Conservation (phyloP, 2,797 vertebrate species). For the Sebastes matsubarae region DNA sequence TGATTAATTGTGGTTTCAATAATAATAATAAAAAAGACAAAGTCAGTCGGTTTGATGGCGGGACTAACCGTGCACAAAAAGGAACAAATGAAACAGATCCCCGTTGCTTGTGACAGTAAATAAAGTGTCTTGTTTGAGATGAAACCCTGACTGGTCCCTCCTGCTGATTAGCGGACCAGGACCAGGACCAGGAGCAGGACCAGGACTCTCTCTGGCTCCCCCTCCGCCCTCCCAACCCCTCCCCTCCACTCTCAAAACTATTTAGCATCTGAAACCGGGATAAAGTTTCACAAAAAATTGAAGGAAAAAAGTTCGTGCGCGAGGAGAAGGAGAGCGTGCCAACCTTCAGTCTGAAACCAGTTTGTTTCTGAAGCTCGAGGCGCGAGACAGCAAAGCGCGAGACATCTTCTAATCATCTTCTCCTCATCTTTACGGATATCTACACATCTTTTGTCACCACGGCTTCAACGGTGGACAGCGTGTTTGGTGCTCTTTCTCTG, state of each 20-base stretch:
- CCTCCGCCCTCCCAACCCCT: conserved; percentile 84
- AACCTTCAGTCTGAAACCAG: conserved; percentile 36
- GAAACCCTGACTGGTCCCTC: conserved; percentile 86
- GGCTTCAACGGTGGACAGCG: conserved; percentile 81
- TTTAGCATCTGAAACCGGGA: conserved; percentile 93
- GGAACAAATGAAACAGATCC: neutral
- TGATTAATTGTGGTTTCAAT: neutral
- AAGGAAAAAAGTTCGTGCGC: conserved; percentile 82
- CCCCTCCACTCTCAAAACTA: conserved; percentile 91
- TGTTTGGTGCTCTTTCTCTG: conserved; percentile 76
- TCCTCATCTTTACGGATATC: conserved; percentile 70
- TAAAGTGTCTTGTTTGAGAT: conserved; percentile 25
- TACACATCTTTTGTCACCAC: conserved; percentile 65
- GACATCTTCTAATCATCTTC: neutral
- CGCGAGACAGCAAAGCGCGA: conserved; percentile 15
- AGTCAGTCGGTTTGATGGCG: neutral
- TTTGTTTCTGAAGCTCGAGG: conserved; percentile 8
- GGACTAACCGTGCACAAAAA: neutral
- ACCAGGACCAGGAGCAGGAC: no score
- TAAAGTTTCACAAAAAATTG: conserved; percentile 89
- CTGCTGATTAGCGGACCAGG: conserved; percentile 81
- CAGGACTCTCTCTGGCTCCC: conserved; percentile 81
- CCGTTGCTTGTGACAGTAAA: conserved; percentile 30
- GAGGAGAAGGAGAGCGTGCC: conserved; percentile 67
- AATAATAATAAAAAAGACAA: neutral